Conservation (phyloP, 2,113 vertebrate species). For the Ptilorrhoa leucosticta region DNA sequence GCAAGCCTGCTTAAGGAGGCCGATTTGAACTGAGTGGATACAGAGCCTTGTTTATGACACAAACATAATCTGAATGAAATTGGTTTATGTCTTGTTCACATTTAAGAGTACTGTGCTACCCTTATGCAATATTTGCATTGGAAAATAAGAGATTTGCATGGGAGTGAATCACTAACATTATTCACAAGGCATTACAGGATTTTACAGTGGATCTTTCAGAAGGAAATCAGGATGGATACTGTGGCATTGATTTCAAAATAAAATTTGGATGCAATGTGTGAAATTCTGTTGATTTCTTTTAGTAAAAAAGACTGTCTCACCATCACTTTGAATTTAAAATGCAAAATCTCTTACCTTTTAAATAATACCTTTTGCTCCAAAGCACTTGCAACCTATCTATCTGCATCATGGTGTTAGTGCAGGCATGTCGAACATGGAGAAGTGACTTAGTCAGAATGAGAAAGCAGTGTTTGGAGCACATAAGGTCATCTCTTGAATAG, state of each 20-base stretch:
- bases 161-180: constrained; percentile 31
- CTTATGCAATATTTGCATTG: constrained; percentile 19
- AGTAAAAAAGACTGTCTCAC: neutral
- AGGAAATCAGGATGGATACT: neutral
- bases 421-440: neutral
- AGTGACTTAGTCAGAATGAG: neutral
- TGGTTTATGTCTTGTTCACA: neutral
- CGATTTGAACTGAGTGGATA: constrained; percentile 24
- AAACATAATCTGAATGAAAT: constrained; percentile 33
- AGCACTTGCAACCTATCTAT: neutral
- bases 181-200: constrained; percentile 23
- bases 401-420: neutral
- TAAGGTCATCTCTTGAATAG: constrained; percentile 55
- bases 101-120: neutral
- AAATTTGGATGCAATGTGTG: neutral
- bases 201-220: constrained; percentile 31
- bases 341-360: neutral
- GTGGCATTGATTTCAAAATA: neutral
- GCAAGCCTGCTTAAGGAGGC: constrained; percentile 34
- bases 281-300: neutral
- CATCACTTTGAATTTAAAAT: neutral
- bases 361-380: neutral
- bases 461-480: constrained; percentile 33
- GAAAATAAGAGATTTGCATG: constrained; percentile 42
- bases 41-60: constrained; percentile 29